Evolutionary conservation across 2,888 invertebrate genomes (phyloP), one percentile per base, ranked within the genome.

Genomic region (Acleris holmiana): DNA sequence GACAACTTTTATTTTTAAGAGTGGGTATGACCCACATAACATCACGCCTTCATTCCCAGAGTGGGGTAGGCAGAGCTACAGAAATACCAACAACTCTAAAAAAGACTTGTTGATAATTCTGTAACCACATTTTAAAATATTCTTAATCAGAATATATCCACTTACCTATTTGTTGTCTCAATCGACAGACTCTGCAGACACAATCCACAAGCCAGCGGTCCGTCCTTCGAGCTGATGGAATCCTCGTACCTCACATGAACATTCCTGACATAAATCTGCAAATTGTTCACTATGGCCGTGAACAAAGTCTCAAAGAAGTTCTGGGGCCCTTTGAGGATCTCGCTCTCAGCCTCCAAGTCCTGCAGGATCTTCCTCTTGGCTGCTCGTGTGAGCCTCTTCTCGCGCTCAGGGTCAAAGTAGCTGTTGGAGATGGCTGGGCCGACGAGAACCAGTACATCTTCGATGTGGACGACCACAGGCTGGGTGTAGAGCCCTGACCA

Each of bases 191-290:
- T 95, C 76, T 96, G 96, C 65, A 97, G 91, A 82, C 96, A 97
- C 35, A 97, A 77, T 2, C 97, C 97, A 78, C 95, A 95, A 0
- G 96, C 95, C 73, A 96, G 88, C 4, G 96, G 94, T 15, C 93
- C 93, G 67, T 94, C 94, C 48, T 93, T 93, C 53, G 94, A 94
- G 69, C 95, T 94, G 70, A 95, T 93, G 7, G 94, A 93, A 78
- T 97, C 97, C 82, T 97, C 97, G 76, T 97, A 97, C 69, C 97
- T 93, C 65, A 97, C 93, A 84, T 97, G 97, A 51, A 97, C 94
- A 81, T 96, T 96, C 67, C 95, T 94, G 25, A 97, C 93, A 66
- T 95, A 95, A 66, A 97, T 94, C 90, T 97, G 96, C 51, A 97
- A 91, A 80, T 96, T 96, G 81, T 96, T 96, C 71, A 97, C 93